Base-by-base conservation (phyloP, 2,888 invertebrate genomes). In the Chaetoderma sp. region DNA sequence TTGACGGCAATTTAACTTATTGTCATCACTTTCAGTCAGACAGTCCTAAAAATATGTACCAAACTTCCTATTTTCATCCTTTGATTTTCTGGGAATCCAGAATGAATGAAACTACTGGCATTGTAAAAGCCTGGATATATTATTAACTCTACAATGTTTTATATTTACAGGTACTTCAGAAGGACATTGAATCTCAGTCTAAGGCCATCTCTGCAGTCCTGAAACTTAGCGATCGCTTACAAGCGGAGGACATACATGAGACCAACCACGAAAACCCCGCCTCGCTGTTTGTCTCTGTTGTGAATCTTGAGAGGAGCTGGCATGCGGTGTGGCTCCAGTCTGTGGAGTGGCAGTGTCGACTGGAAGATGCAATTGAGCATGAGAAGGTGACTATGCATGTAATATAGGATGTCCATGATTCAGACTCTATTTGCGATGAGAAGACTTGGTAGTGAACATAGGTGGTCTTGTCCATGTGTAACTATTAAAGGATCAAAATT, bases 291-390 rank as follows among this genome's bases (percentile, higher is more conserved):
- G 87, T 89, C 80, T 90, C 89, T 67, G 93, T 92, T 70, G 89
- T 90, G 63, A 91, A 91, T 69, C 89, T 96, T 76, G 94, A 96
- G 88, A 90, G 92, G 70, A 93, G 95, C 85, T 96, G 95, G 93
- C 95, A 95, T 87, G 90, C 93, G 77, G 90, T 96, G 75, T 95
- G 94, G 89, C 89, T 96, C 80, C 90, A 93, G 79, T 94, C 95
- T 61, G 90, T 95, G 81, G 96, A 96, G 90, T 93, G 95, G 91
- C 94, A 95, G 89, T 94, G 93, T 88, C 92, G 94, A 86, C 90
- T 96, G 83, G 96, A 96, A 86, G 92, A 85, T 72, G 83, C 81
- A 59, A 75, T 83, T 67, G 72, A 72, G 62, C 71, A 73, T 42
- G 73, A 74, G 57, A 78, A 79, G 80, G 82, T 82, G 27, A 49